Evolutionary conservation across 2,113 vertebrate species (phyloP).

Genomic region (Pagrus major): DNA sequence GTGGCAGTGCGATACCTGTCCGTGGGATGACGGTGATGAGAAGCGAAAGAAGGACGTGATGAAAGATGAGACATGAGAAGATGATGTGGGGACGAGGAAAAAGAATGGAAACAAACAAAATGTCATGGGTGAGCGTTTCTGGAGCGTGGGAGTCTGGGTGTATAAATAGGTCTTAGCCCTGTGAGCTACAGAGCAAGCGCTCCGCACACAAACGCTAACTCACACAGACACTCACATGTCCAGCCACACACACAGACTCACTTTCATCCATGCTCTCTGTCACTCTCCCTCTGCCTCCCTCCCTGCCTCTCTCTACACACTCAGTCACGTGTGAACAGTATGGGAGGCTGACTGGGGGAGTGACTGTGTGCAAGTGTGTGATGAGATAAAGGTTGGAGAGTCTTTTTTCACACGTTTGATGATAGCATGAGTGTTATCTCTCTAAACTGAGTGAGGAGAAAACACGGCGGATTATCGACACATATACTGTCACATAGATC

Average conservation of each 20-base stretch:
- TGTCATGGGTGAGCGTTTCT: constrained; percentile 45
- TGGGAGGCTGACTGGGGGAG: constrained; percentile 14
- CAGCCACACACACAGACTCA: constrained; percentile 49
- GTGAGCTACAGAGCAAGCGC: constrained; percentile 34
- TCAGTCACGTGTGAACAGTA: constrained; percentile 44
- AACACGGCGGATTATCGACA: neutral
- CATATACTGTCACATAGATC: no score
- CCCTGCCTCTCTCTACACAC: constrained; percentile 4
- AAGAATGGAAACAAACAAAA: constrained; percentile 32
- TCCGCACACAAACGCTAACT: constrained; percentile 45
- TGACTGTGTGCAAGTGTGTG: neutral
- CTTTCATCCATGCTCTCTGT: constrained; percentile 37
- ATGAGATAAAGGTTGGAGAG: neutral
- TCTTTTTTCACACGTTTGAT: neutral
- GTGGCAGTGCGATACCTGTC: neutral
- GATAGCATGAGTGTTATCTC: neutral
- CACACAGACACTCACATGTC: constrained; percentile 60
- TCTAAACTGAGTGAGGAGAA: neutral
- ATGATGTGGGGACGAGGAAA: constrained; percentile 11
- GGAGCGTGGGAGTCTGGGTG: constrained; percentile 40
- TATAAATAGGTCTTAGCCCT: constrained; percentile 57
- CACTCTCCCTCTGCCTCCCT: constrained; percentile 28
- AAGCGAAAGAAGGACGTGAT: constrained; percentile 8
- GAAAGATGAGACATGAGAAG: constrained; percentile 3
- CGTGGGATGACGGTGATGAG: constrained; percentile 5